Evolutionary conservation across 2,113 vertebrate species (phyloP).

Genomic region (Solea senegalensis): DNA sequence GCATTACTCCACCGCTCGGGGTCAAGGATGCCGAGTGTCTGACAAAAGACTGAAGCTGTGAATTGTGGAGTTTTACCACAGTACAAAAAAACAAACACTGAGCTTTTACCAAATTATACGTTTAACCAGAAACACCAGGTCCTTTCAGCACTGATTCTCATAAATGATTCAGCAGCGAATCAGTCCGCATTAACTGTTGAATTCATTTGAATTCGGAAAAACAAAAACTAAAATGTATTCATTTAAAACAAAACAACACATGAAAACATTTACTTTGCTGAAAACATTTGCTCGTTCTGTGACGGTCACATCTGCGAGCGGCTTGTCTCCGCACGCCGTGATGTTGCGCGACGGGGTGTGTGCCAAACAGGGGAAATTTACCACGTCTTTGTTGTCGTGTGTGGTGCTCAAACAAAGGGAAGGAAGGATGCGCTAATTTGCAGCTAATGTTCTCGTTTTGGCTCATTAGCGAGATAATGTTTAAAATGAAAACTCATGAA

Average conservation of each 20-base stretch:
- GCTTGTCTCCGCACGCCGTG: constrained; percentile 17
- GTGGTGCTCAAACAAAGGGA: constrained; percentile 34
- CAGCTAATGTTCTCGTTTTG: constrained; percentile 67
- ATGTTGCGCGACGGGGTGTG: constrained; percentile 17
- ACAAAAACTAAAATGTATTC: background rate
- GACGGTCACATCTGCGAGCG: constrained; percentile 14
- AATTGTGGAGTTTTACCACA: background rate
- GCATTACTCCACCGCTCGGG: constrained; percentile 5
- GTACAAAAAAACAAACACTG: constrained; percentile 12
- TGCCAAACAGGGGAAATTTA: constrained; percentile 54
- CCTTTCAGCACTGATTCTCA: constrained; percentile 38
- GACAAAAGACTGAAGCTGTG: constrained; percentile 3
- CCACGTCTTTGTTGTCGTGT: constrained; percentile 32
- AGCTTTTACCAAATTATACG: constrained; percentile 43
- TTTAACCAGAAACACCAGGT: constrained; percentile 46
- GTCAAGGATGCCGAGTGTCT: constrained; percentile 5
- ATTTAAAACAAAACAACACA: background rate
- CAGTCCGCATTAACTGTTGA: constrained; percentile 34
- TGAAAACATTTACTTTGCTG: constrained; percentile 28
- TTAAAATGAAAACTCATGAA: constrained; percentile 68
- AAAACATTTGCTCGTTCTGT: constrained; percentile 4
- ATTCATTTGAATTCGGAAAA: constrained; percentile 22
- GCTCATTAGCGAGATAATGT: constrained; percentile 67
- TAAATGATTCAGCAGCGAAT: constrained; percentile 59
- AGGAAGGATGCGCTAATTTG: constrained; percentile 60